Percentiles rank a stretch among this genome's conserved stretches.
Conservation (phyloP, 2,113 vertebrate genomes). For the Arenaria interpres region DNA sequence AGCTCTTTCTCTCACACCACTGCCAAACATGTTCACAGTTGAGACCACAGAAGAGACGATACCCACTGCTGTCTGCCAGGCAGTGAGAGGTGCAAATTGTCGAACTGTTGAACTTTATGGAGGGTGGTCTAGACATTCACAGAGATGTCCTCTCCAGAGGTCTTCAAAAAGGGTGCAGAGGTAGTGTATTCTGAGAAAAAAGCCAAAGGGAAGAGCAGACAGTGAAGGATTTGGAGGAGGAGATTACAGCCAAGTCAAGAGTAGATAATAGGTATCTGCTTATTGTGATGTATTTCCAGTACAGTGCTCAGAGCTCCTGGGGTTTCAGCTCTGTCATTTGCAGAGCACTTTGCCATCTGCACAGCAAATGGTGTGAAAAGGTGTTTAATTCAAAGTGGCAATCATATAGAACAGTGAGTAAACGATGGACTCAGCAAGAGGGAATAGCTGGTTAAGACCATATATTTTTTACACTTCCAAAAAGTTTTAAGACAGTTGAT, state of each 20-base stretch:
- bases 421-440: background rate
- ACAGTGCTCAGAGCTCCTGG: slow-evolving; percentile 27
- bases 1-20: background rate
- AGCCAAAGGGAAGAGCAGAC: background rate
- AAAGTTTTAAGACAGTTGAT: slow-evolving; percentile 52
- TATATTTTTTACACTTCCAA: slow-evolving; percentile 23
- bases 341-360: slow-evolving; percentile 55
- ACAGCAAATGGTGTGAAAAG: slow-evolving; percentile 45
- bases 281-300: background rate
- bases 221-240: slow-evolving; percentile 23
- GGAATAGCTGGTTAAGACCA: background rate
- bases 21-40: slow-evolving; percentile 17
- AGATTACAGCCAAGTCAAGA: slow-evolving; percentile 30
- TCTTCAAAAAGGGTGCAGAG: background rate
- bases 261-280: slow-evolving; percentile 35
- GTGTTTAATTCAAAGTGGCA: slow-evolving; percentile 50
- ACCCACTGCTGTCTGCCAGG: background rate
- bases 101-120: background rate
- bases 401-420: slow-evolving; percentile 18
- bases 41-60: background rate
- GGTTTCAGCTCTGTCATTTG: slow-evolving; percentile 38
- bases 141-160: background rate
- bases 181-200: background rate
- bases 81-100: background rate
- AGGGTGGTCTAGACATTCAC: background rate